Evolutionary conservation across 1,140 invertebrate genomes (phyloP).

Genomic region (Steinernema feltiae): DNA sequence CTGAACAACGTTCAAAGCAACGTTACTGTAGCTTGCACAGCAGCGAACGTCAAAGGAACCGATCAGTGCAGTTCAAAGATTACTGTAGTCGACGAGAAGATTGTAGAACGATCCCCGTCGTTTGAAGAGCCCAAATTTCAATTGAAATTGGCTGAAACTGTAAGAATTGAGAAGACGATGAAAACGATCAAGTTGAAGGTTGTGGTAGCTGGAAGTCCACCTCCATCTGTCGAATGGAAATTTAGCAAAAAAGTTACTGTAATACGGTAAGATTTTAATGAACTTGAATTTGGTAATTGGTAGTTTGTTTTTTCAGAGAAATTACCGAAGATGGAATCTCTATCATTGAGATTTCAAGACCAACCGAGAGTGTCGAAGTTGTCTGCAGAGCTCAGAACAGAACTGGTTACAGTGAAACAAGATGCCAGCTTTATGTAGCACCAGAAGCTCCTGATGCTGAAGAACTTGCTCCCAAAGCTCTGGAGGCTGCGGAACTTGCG

Average conservation of each 20-base stretch:
- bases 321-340: not conserved
- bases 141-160: not conserved
- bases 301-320: not conserved
- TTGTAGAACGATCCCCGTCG: not conserved
- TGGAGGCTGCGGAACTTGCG: not conserved
- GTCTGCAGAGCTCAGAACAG: not conserved
- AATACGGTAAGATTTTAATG: not conserved
- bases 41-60: conserved; percentile 11
- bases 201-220: not conserved
- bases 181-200: not conserved
- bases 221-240: not conserved
- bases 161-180: not conserved
- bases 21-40: not conserved
- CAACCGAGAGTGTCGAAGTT: not conserved
- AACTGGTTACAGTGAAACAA: not conserved
- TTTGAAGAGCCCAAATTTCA: not conserved
- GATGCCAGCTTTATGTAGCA: not conserved
- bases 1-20: not conserved
- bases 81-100: not conserved
- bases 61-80: not conserved
- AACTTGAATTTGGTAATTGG: not conserved
- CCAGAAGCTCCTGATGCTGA: not conserved
- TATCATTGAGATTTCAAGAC: not conserved
- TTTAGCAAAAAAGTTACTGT: not conserved
- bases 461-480: no score